A percentile compares a stretch with the other conserved stretches of the same genome.
These are phyloP conservation scores for Enteromius treurensis DNA, from an alignment of 2,797 vertebrate species.

Conservation along the genomic window DNA sequence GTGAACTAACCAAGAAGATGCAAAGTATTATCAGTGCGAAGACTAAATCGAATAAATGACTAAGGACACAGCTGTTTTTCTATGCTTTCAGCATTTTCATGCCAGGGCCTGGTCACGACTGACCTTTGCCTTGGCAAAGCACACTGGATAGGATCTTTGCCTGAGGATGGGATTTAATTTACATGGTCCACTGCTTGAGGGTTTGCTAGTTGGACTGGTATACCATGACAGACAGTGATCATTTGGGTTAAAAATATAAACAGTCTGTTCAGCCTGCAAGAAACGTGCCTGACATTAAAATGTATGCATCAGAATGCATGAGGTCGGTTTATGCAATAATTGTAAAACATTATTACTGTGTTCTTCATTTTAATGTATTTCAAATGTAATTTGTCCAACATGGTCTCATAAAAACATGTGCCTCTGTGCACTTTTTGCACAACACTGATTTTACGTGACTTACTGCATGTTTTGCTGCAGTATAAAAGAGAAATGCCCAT, in stretches of 20 bases:
- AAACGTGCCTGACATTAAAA: slow-evolving; percentile 1
- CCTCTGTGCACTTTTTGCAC: too few species aligned
- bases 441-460: too few species aligned
- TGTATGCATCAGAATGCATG: neutral
- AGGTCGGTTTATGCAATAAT: neutral
- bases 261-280: slow-evolving; percentile 15
- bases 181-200: slow-evolving; percentile 59
- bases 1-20: neutral
- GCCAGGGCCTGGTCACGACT: slow-evolving; percentile 59
- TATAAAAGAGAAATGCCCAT: too few species aligned
- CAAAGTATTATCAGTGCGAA: slow-evolving; percentile 33
- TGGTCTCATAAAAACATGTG: too few species aligned
- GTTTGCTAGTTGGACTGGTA: slow-evolving; percentile 55
- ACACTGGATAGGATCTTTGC: slow-evolving; percentile 61
- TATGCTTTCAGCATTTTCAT: slow-evolving; percentile 32
- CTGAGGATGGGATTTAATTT: slow-evolving; percentile 72
- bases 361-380: too few species aligned
- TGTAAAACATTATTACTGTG: too few species aligned
- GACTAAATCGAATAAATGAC: slow-evolving; percentile 47
- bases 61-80: slow-evolving; percentile 52
- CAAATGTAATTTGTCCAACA: too few species aligned
- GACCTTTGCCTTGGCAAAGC: slow-evolving; percentile 72
- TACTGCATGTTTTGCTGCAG: too few species aligned
- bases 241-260: slow-evolving; percentile 25
- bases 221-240: slow-evolving; percentile 55